Evolutionary conservation across 1,140 invertebrate species (phyloP).

Genomic region (Drosophila seguyi): DNA sequence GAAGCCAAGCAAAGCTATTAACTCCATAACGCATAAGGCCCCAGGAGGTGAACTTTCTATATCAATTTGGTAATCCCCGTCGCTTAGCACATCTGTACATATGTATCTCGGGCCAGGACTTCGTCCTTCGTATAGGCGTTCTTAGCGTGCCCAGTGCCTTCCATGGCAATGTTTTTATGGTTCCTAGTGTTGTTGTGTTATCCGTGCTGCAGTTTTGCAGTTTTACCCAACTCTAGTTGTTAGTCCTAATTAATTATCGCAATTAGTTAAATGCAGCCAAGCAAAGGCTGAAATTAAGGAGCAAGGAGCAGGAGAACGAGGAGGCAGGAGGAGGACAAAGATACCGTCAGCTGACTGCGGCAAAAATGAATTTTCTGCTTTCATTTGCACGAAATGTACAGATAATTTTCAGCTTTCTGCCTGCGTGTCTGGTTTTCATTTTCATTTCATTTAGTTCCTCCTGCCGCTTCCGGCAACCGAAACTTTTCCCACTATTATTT

Average conservation of each 20-base stretch:
- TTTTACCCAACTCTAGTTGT: constrained; percentile 59
- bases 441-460: constrained; percentile 48
- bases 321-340: constrained; percentile 21
- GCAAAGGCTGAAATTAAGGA: constrained; percentile 28
- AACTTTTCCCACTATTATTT: constrained; percentile 38
- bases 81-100: constrained; percentile 35
- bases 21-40: constrained; percentile 26
- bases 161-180: constrained; percentile 28
- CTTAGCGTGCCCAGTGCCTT: constrained; percentile 43
- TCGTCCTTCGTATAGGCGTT: constrained; percentile 39
- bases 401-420: constrained; percentile 68
- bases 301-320: background rate
- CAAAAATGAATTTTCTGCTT: constrained; percentile 75
- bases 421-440: constrained; percentile 72
- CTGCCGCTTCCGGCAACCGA: constrained; percentile 24
- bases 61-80: constrained; percentile 52
- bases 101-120: background rate
- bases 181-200: constrained; percentile 36
- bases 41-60: constrained; percentile 28
- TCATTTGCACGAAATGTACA: constrained; percentile 71
- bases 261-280: constrained; percentile 77
- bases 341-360: constrained; percentile 74
- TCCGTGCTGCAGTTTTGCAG: constrained; percentile 46
- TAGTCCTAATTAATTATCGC: constrained; percentile 79
- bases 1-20: constrained; percentile 36